A percentile compares a stretch with the other conserved stretches of the same genome.
Conservation (phyloP, 2,113 vertebrate species). For the Murina feae region DNA sequence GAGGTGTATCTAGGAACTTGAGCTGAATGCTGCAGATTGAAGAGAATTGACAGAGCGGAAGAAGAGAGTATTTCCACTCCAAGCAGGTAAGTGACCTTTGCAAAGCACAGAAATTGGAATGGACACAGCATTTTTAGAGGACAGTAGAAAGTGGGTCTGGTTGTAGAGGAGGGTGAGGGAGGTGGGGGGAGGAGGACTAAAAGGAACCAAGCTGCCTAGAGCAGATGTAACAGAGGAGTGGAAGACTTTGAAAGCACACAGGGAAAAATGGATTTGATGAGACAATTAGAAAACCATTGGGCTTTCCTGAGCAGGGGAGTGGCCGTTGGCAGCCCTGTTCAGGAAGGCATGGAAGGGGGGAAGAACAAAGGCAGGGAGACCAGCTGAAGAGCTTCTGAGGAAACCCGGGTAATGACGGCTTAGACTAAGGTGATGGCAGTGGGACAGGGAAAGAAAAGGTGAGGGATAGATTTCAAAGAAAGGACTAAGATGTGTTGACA, state of each 20-base stretch:
- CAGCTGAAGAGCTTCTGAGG: not conserved
- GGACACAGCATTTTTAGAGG: not conserved
- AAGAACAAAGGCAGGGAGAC: not conserved
- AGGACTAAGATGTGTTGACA: conserved; percentile 24
- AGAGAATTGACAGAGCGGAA: not conserved
- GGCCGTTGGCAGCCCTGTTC: not conserved
- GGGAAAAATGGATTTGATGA: not conserved
- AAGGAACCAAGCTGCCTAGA: not conserved
- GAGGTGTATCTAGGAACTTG: not conserved
- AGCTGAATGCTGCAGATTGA: not conserved
- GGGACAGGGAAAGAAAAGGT: not conserved
- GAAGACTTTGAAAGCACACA: not conserved
- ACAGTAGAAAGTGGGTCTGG: not conserved
- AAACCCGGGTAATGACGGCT: conserved; percentile 33
- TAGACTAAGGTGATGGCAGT: not conserved
- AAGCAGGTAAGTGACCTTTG: not conserved
- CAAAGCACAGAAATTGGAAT: not conserved
- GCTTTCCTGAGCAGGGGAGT: not conserved
- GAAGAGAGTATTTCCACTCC: not conserved
- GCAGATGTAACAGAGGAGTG: not conserved
- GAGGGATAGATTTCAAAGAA: conserved; percentile 46
- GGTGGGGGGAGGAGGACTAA: not conserved
- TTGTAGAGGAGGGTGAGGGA: accelerated
- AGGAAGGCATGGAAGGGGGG: not conserved
- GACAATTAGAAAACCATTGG: not conserved